Base-by-base conservation (phyloP, 2,888 invertebrate genomes). In the Oscheius onirici region DNA sequence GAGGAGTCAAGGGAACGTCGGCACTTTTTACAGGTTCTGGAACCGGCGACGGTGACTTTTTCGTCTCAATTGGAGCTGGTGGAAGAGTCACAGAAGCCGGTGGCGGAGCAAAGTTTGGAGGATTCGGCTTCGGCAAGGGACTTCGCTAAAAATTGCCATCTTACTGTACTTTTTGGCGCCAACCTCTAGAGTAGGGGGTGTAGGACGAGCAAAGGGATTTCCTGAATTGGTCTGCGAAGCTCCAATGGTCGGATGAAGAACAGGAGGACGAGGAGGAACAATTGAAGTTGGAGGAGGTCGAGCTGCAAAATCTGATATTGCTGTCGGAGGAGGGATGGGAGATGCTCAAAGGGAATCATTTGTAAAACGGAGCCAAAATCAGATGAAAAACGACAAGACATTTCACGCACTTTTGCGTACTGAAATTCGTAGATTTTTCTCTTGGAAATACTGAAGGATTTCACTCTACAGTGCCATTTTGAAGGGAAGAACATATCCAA, bases 251-350 rank as follows among this genome's bases (percentile, higher is more conserved):
- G 66, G 66, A 54, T 66, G 52, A 40, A 66, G 41, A 15, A 66
- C 66, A 8, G 66, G 66, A n/a, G 66, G 66, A 41, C 66, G 66
- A 3, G 66, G 66, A 13, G 66, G 66, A 22, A 66, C 46, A 26
- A 57, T 17, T 11, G 26, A 22, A n/a, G n/a, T n/a, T n/a, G 28
- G 20, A 13, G 57, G 68, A 13, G 41, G 15, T 24, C 55, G 43
- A 13, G 43, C 20, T n/a, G 34, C 68, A 46, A 57, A 57, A 6
- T 55, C 55, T 15, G 68, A 57, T 3, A 68, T 41, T 15, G 57
- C 26, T 15, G 68, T n/a, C 1, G 68, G 46, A 17, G 57, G 43
- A 26, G 34, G n/a, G 17, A 66, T 13, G 3, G 52, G 34, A 34
- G 34, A 34, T 3, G 34, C 34, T 34, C 5, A 34, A 34, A 34